Evolutionary conservation across 1,140 invertebrate genomes (phyloP).

Genomic region (Conus betulinus): DNA sequence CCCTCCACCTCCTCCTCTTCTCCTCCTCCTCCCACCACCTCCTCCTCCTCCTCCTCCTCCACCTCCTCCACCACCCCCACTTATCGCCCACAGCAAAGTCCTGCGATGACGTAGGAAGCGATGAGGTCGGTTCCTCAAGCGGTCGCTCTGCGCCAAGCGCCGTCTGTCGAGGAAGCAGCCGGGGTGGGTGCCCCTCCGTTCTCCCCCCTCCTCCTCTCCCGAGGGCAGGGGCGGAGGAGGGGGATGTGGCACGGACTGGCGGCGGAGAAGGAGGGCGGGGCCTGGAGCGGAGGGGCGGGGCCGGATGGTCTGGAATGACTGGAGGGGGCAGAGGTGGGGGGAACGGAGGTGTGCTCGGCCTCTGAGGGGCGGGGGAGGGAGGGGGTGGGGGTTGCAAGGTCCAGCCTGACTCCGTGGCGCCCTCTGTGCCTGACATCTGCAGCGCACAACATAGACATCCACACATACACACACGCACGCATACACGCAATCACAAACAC

Average conservation of each 20-base stretch:
- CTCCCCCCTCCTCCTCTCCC: background rate
- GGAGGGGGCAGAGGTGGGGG: constrained; percentile 6
- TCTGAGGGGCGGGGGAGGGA: background rate
- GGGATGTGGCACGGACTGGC: constrained; percentile 18
- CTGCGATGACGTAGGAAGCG: constrained; percentile 18
- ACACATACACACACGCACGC: background rate
- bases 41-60: no score
- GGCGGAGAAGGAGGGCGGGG: constrained; percentile 13
- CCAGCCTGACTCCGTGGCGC: constrained; percentile 11
- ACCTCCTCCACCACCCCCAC: background rate
- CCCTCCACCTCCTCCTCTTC: background rate
- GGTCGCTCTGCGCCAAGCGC: background rate
- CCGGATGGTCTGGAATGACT: constrained; percentile 23
- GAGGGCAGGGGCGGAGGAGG: constrained; percentile 19
- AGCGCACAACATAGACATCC: background rate
- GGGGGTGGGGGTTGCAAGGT: background rate
- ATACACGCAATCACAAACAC: background rate
- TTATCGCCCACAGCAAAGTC: background rate
- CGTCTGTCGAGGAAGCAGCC: background rate
- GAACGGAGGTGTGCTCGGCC: background rate
- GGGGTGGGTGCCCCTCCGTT: constrained; percentile 6
- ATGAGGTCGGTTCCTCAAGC: background rate
- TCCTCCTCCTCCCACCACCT: no score
- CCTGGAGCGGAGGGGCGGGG: background rate
- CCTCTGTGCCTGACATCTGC: constrained; percentile 15